These are phyloP conservation scores for Petaurus breviceps DNA, from an alignment of 2,113 vertebrate species.

Conservation along the genomic window DNA sequence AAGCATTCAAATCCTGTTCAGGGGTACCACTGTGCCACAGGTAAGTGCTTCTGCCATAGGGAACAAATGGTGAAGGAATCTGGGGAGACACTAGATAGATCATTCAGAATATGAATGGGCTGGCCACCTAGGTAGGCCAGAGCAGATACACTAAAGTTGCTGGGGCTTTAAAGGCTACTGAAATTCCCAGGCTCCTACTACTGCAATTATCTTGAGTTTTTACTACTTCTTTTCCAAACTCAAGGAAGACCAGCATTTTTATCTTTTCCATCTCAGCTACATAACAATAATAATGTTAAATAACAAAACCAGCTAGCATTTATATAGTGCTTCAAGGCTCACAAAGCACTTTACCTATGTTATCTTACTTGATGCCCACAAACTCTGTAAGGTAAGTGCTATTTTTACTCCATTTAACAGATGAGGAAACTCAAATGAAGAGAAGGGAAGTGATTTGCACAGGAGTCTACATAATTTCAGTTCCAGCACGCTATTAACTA, in stretches of 20 bases:
- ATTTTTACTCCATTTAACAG: background rate
- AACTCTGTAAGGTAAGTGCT: background rate
- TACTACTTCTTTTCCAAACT: background rate
- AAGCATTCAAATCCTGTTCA: background rate
- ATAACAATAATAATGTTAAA: background rate
- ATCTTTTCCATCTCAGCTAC: background rate
- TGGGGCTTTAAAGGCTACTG: background rate
- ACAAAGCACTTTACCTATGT: background rate
- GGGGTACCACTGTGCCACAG: background rate
- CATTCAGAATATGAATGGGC: background rate
- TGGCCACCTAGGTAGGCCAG: background rate
- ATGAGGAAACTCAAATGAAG: background rate
- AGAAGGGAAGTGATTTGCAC: background rate
- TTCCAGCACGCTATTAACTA: background rate
- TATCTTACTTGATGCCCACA: background rate
- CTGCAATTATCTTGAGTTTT: background rate
- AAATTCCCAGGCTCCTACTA: background rate
- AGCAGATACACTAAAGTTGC: background rate
- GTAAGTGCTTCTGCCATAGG: background rate
- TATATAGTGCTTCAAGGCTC: background rate
- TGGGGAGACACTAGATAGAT: background rate
- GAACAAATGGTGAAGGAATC: background rate
- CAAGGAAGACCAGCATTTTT: background rate
- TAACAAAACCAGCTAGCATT: background rate
- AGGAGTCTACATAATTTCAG: background rate